phyloP scores from a whole-genome alignment of 2,113 vertebrate species.

The Austrofundulus limnaeus region DNA sequence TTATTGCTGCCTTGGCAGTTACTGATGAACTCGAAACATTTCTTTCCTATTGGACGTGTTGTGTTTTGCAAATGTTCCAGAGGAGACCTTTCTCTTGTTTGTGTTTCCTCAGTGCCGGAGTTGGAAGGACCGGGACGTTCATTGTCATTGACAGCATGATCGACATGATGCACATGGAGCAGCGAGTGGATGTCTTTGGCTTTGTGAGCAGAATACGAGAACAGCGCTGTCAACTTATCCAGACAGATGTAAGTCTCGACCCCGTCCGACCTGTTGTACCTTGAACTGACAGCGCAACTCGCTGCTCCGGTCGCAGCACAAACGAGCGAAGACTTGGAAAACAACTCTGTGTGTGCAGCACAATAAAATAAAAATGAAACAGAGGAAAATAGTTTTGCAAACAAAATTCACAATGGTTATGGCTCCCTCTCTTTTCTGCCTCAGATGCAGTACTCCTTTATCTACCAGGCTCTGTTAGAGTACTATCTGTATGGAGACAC shows the following conservation, averaged over 20 bases:
- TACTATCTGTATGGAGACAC: conserved; percentile 98
- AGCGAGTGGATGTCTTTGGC: conserved; percentile 90
- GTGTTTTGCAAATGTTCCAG: conserved; percentile 4
- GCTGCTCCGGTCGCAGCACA: conserved; percentile 34
- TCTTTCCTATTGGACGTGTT: conserved; percentile 5
- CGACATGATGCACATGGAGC: conserved; percentile 93
- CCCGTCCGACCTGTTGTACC: conserved; percentile 53
- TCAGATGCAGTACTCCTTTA: conserved; percentile 98
- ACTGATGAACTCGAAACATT: background rate
- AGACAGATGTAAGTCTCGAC: conserved; percentile 92
- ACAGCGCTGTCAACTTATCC: conserved; percentile 97
- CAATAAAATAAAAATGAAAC: conserved; percentile 12
- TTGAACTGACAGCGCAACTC: conserved; percentile 61
- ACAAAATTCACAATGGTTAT: conserved; percentile 33
- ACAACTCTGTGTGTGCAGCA: conserved; percentile 27
- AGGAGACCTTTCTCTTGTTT: conserved; percentile 43
- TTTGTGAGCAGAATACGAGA: conserved; percentile 92
- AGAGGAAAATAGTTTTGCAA: conserved; percentile 46
- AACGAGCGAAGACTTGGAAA: conserved; percentile 49
- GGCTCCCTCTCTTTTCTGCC: conserved; percentile 28
- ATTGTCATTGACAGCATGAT: conserved; percentile 97
- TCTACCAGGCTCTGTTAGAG: conserved; percentile 97
- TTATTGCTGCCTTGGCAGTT: background rate
- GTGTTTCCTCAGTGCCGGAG: conserved; percentile 83
- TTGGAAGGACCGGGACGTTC: conserved; percentile 96